Evolutionary conservation across 2,888 invertebrate genomes (phyloP), one percentile per base, ranked within the genome.

Genomic region (Xestia sexstrigata): DNA sequence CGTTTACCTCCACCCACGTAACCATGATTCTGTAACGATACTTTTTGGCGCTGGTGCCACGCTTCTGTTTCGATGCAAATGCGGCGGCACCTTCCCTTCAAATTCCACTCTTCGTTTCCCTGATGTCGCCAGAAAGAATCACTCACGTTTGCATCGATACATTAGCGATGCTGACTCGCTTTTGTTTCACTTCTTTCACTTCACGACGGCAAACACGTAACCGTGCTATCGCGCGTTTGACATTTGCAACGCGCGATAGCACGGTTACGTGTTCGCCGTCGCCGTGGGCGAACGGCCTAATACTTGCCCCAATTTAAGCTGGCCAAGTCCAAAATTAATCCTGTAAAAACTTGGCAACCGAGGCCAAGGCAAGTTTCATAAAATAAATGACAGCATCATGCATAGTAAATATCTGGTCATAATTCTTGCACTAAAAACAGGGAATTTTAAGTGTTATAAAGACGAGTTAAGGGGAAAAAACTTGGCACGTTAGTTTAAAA

Each of bases 321-420:
- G 45, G 75, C 73, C 69, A 77, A 86, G 86, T 83, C 69, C 63
- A 73, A 76, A 79, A 87, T 87, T 88, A 87, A 87, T 88, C 76
- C 77, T 62, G 72, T 76, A 86, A 81, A 85, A 87, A 84, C 82
- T 87, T 88, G 82, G 89, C 85, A 87, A 76, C 76, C 58, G 52
- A 78, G 67, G 20, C 65, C 13, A 66, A 60, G 70, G 30, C 70
- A 73, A 77, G 49, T 72, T 78, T 80, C 66, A 58, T 68, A 66
- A 80, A 81, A 86, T 86, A 81, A 76, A 88, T 76, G 79, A 81
- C 76, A 78, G 78, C 23, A 79, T 68, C 78, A 83, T 86, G 84
- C 87, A 87, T 88, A 87, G 74, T 84, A 88, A 87, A 87, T 88
- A 87, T 65, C 45, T 67, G 13, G 15, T 63, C 76, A 84, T 87